These are phyloP conservation scores for Gibbula magus DNA, from an alignment of 2,888 invertebrate species.

Conservation along the genomic window DNA sequence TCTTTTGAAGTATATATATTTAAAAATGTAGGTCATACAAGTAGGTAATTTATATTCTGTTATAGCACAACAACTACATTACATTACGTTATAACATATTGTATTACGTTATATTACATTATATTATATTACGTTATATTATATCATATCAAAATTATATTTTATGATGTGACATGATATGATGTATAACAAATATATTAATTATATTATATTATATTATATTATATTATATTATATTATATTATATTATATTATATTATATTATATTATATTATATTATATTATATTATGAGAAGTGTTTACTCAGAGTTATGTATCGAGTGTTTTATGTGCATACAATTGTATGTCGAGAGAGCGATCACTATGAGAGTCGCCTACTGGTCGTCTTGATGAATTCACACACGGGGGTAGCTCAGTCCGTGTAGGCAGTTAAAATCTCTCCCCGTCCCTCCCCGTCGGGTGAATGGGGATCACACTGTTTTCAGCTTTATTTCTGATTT, in stretches of 20 bases:
- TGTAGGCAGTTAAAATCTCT: not conserved
- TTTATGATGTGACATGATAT: too few species aligned
- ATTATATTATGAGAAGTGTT: not conserved
- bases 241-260: conserved; percentile 10
- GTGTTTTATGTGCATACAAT: too few species aligned
- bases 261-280: conserved; percentile 10
- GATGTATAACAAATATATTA: too few species aligned
- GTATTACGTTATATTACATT: not conserved
- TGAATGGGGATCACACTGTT: not conserved
- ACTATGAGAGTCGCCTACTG: too few species aligned
- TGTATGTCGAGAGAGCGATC: too few species aligned
- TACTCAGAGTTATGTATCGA: too few species aligned
- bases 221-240: conserved; percentile 10
- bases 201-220: conserved; percentile 10
- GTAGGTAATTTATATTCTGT: too few species aligned
- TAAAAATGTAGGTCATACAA: too few species aligned
- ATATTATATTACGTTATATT: not conserved
- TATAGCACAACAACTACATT: too few species aligned
- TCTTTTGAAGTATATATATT: too few species aligned
- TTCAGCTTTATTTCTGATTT: not conserved
- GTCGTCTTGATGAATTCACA: too few species aligned
- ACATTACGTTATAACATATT: not conserved
- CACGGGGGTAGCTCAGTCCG: not conserved
- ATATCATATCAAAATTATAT: not conserved
- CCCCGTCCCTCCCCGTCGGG: not conserved